Base-by-base conservation (phyloP, 2,113 vertebrate species). In the Polyodon spathula region DNA sequence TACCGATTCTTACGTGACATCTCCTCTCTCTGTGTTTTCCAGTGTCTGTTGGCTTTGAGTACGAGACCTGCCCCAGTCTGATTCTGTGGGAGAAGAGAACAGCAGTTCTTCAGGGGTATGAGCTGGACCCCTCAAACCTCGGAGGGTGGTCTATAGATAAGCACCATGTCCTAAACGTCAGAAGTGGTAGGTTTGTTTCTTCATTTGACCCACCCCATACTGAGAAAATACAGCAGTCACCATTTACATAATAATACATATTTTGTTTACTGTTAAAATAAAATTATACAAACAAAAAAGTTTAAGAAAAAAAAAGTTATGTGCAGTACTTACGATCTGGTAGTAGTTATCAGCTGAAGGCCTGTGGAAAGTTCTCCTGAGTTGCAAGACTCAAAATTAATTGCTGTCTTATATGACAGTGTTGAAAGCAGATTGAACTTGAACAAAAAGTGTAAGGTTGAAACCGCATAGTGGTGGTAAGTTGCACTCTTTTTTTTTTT, bases 31-130 rank as follows among this genome's bases (percentile, higher is more conserved):
- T n/a, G 16, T 8, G 8, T 58, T 56, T 76, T 72, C 37, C 70
- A 97, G 96, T 99, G 67, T 98, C 96, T 8, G 94, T 98, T n/a
- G 96, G 96, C 2, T 99, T 94, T 62, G 96, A 98, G 60, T 99
- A 99, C 42, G 96, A 99, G 77, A 95, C 94, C 38, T 99, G 96
- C 65, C 91, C 89, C 58, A 94, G 90, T 52, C 88, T 99, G 64
- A 93, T 99, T 71, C 81, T 97, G 14, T 99, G 96, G 96, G 96
- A 99, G 84, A 98, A 98, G 78, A 92, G 95, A 74, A 97, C 90
- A 0, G 87, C 88, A 2, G 66, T 91, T 40, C 86, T 99, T 58
- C 94, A 99, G 72, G 96, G 95, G 48, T 98, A 93, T 41, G 96
- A 99, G 71, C 86, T 99, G 78, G 94, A 97, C 62, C 93, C 96